phyloP scores from a whole-genome alignment of 1,140 invertebrate genomes.

The Nasonia longicornis region DNA sequence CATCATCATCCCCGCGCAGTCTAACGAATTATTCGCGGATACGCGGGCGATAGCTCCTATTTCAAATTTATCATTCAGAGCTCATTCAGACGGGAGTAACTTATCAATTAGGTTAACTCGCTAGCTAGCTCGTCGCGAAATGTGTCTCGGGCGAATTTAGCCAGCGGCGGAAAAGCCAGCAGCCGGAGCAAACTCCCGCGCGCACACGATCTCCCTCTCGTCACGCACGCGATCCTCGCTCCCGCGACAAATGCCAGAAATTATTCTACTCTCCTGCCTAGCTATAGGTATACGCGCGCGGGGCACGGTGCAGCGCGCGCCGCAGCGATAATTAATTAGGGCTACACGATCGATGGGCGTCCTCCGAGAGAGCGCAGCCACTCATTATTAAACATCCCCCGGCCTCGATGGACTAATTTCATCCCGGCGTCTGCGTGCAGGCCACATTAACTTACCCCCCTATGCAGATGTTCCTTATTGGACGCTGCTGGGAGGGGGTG shows the following conservation, averaged over 20 bases:
- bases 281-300: neutral
- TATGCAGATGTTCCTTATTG: conserved; percentile 33
- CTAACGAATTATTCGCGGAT: conserved; percentile 29
- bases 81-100: conserved; percentile 40
- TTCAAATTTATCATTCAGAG: conserved; percentile 42
- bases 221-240: conserved; percentile 20
- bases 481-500: neutral
- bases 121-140: conserved; percentile 16
- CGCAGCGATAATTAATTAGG: conserved; percentile 59
- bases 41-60: neutral
- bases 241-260: conserved; percentile 41
- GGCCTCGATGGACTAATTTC: conserved; percentile 55
- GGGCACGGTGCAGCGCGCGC: neutral
- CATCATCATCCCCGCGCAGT: neutral
- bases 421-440: conserved; percentile 3
- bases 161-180: neutral
- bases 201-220: neutral
- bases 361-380: conserved; percentile 51
- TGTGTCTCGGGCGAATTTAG: conserved; percentile 37
- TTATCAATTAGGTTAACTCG: conserved; percentile 45
- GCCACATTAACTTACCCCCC: conserved; percentile 18
- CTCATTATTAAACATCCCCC: conserved; percentile 60
- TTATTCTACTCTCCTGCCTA: conserved; percentile 29
- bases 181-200: neutral
- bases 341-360: conserved; percentile 55